Evolutionary conservation across 2,113 vertebrate genomes (phyloP).

Genomic region (Egretta garzetta): DNA sequence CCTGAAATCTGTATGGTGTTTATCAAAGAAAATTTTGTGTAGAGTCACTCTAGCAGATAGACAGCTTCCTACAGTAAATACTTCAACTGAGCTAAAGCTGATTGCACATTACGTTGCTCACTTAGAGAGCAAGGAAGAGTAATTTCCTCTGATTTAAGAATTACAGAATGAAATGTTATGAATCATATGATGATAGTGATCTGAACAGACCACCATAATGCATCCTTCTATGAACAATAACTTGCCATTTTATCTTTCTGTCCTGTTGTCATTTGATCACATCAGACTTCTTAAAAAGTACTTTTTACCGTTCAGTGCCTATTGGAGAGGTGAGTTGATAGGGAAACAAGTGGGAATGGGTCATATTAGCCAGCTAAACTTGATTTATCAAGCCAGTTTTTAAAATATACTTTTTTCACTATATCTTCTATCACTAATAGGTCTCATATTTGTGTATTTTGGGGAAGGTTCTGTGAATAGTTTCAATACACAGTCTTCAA

Average conservation of each 20-base stretch:
- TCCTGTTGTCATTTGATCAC: neutral
- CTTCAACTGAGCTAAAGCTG: neutral
- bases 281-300: neutral
- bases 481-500: neutral
- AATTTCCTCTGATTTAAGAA: neutral
- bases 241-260: neutral
- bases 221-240: neutral
- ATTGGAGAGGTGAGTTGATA: neutral
- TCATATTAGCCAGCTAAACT: neutral
- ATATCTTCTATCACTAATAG: neutral
- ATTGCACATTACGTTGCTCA: neutral
- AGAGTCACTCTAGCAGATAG: neutral
- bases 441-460: neutral
- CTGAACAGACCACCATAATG: neutral
- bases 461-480: neutral
- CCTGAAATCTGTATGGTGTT: neutral
- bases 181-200: neutral
- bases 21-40: neutral
- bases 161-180: neutral
- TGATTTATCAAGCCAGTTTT: neutral
- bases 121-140: neutral
- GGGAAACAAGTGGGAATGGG: neutral
- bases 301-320: neutral
- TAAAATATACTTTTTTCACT: neutral
- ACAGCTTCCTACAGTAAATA: neutral